Base-by-base conservation (phyloP, 2,888 invertebrate genomes). In the Leptothorax acervorum region DNA sequence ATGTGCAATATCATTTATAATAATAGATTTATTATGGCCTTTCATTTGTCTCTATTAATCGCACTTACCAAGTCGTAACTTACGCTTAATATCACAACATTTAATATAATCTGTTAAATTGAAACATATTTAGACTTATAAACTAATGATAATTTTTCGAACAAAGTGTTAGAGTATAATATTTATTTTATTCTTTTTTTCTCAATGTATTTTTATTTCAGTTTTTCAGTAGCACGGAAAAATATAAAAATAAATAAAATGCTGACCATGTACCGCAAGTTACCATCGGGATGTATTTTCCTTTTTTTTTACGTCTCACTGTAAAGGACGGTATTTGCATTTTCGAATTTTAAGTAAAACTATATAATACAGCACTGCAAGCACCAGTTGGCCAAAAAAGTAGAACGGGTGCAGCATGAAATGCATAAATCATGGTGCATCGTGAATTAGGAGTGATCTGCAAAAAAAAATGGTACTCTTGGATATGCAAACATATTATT, bases 291-390 rank as follows among this genome's bases (percentile, higher is more conserved):
- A 42, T 55, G 55, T 55, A 66, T 71, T 35, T 70, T 70, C 9
- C 31, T 23, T 68, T 9, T 51, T 35, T 62, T 66, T 66, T 28
- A 39, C 51, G 18, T 28, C 28, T 66, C 42, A 53, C n/a, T n/a
- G 55, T n/a, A n/a, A 66, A 66, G 66, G 66, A 55, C 31, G 42
- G 9, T 55, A 78, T 78, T 66, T 66, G 66, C 78, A 78, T 78
- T 78, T 66, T 78, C 66, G 78, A 66, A 66, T 66, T 78, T 66
- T 66, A 78, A 66, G 78, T 55, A 66, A 78, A 78, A 66, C 53
- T 78, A 42, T 55, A 66, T 42, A 55, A 42, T 66, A 35, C 65
- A 15, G 57, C 28, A 31, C 12, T 11, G 53, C 39, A 42, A 76
- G 53, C 55, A 55, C 42, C 42, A 31, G 55, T 55, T 55, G 42